Evolutionary conservation across 2,888 invertebrate genomes (phyloP), one percentile per base, ranked within the genome.

Genomic region (Megastigmus dorsalis): DNA sequence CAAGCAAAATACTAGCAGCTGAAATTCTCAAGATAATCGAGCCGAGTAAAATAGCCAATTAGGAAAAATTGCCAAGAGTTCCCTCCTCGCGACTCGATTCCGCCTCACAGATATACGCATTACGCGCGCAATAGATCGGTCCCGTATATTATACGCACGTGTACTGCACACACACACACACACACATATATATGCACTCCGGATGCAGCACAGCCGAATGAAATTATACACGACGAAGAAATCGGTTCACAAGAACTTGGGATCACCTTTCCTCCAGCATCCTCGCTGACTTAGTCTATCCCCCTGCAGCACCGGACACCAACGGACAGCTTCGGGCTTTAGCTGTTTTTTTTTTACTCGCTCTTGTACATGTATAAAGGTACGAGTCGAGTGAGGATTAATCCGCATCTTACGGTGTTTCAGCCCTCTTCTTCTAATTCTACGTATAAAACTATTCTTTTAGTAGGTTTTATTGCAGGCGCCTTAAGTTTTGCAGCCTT

Each of bases 191-290:
- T 36, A 15, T 9, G n/a, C 38, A 60, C 68, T 76, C 78, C 82
- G 83, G 82, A 82, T 82, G 80, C 75, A 80, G 82, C 43, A n/a
- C 41, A 82, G 79, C 48, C 82, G 81, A 82, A 82, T 82, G 84
- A 82, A 84, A 84, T 84, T 84, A 80, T 81, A 82, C 41, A 65
- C 80, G 81, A 75, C 79, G 80, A 80, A 82, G 80, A 84, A 84
- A 84, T 84, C 79, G 77, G 74, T 70, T 63, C 43, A 66, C 66
- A 67, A 75, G 45, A 63, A 63, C 63, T 63, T 2, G 33, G 33
- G 57, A 72, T 72, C 71, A 20, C 54, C 63, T 69, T 59, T 60
- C 52, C 66, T 18, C 48, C 9, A 54, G 41, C 52, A 33, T 55
- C 65, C 33, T 65, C 9, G 45, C 18, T 30, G n/a, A n/a, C n/a